Base-by-base conservation (phyloP, 2,113 vertebrate species). In the Nyctereutes procyonoides region DNA sequence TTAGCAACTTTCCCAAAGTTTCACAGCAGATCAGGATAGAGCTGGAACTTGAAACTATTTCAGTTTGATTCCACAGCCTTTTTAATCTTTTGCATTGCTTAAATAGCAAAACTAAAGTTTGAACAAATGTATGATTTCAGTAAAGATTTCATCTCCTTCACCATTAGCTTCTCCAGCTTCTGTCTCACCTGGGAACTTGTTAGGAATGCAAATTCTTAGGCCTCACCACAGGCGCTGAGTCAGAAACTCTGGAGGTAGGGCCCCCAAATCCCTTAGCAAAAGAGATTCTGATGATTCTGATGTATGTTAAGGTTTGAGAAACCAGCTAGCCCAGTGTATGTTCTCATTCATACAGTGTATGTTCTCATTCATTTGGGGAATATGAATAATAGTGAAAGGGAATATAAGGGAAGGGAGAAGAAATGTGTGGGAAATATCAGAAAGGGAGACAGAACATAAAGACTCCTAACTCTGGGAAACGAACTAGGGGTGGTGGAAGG, bases 1-100 rank as follows among this genome's bases (percentile, higher is more conserved):
- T 91, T 80, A 20, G 35, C 48, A 87, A 90, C 9, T 93, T 95
- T 71, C 53, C 35, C n/a, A 51, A 81, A 71, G 65, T 76, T 93
- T 86, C 8, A 81, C 19, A 86, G 48, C 26, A 38, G 17, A 1
- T 60, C 80, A 89, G 9, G 53, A 24, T 43, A 74, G 56, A 85
- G 11, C 4, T 88, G n/a, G 55, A 58, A 38, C 71, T 93, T 17
- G 38, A 88, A 83, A 43, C 3, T 55, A 67, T 77, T 88, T 56
- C 9, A 55, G 1, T 79, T 28, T 93, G 19, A 81, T 58, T 85
- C 48, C 30, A 56, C 74, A 67, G 16, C 7, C 9, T 26, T 83
- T 71, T 88, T 32, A 73, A 12, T 51, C 38, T 74, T 76, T 73
- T 69, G 7, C 32, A 19, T 81, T 95, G 48, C 6, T 62, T 58